Percentiles rank a stretch among this genome's conserved stretches.
Conservation (phyloP, 1,140 invertebrate genomes). For the Lanistes nyassanus region DNA sequence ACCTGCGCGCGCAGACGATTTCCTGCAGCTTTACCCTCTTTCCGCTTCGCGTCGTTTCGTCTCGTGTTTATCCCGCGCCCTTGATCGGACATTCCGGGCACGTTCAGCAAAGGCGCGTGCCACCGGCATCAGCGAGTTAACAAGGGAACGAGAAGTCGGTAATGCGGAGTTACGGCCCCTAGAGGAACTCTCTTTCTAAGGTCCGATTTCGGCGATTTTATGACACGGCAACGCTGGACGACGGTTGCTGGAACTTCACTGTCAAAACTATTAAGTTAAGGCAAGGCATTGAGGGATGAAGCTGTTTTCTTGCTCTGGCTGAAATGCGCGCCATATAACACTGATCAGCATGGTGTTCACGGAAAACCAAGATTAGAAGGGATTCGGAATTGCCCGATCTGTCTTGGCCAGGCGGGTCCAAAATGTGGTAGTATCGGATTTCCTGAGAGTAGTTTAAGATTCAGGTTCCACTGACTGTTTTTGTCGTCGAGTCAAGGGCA, state of each 20-base stretch:
- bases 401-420: too few species aligned
- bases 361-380: too few species aligned
- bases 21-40: not conserved
- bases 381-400: too few species aligned
- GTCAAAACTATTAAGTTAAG: constrained; percentile 15
- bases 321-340: not conserved
- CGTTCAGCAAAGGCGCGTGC: not conserved
- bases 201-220: constrained; percentile 13
- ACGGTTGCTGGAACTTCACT: not conserved
- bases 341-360: too few species aligned
- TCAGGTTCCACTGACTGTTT: too few species aligned
- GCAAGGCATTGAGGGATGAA: constrained; percentile 9
- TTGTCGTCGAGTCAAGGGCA: too few species aligned
- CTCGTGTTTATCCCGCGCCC: not conserved
- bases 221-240: not conserved
- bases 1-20: not conserved
- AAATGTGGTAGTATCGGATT: too few species aligned
- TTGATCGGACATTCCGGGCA: not conserved
- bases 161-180: constrained; percentile 19
- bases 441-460: too few species aligned
- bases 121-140: not conserved
- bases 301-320: not conserved
- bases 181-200: constrained; percentile 14
- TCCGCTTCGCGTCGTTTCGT: not conserved
- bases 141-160: not conserved